These are phyloP conservation scores for Bombyx mandarina DNA, from an alignment of 1,140 invertebrate genomes.

Conservation along the genomic window DNA sequence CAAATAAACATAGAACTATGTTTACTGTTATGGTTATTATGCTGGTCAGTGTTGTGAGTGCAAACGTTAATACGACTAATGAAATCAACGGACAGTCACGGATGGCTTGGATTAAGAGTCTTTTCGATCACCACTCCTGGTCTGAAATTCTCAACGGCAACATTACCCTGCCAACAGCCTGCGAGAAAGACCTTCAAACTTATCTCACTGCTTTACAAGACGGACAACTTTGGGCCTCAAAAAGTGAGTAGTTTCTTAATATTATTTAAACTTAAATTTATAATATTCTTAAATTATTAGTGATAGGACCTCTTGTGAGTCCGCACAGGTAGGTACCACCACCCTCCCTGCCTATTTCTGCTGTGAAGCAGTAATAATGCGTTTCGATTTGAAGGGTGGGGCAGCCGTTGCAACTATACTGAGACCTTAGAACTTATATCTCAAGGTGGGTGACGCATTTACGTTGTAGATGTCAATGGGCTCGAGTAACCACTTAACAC, in stretches of 20 bases:
- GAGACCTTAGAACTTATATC: too few species aligned
- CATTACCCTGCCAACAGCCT: slow-evolving; percentile 61
- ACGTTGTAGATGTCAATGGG: too few species aligned
- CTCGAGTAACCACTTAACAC: too few species aligned
- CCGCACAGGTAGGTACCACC: too few species aligned
- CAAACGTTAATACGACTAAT: slow-evolving; percentile 37
- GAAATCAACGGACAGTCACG: slow-evolving; percentile 28
- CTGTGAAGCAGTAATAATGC: too few species aligned
- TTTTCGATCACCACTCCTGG: slow-evolving; percentile 80
- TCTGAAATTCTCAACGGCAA: slow-evolving; percentile 44
- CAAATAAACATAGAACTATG: slow-evolving; percentile 24
- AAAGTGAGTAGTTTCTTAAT: slow-evolving; percentile 72
- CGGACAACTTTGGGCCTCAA: slow-evolving; percentile 78
- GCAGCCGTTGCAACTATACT: too few species aligned
- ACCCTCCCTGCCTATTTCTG: too few species aligned
- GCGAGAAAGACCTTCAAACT: slow-evolving; percentile 69
- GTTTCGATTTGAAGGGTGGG: too few species aligned
- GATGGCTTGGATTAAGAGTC: slow-evolving; percentile 75
- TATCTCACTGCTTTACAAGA: slow-evolving; percentile 73
- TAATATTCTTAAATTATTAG: not conserved
- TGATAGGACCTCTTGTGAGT: too few species aligned
- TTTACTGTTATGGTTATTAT: slow-evolving; percentile 40
- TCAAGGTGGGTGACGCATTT: too few species aligned
- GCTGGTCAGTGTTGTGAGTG: slow-evolving; percentile 57
- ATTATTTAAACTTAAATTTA: not conserved